Base-by-base conservation (phyloP, 2,888 invertebrate genomes). In the Galeruca laticollis region DNA sequence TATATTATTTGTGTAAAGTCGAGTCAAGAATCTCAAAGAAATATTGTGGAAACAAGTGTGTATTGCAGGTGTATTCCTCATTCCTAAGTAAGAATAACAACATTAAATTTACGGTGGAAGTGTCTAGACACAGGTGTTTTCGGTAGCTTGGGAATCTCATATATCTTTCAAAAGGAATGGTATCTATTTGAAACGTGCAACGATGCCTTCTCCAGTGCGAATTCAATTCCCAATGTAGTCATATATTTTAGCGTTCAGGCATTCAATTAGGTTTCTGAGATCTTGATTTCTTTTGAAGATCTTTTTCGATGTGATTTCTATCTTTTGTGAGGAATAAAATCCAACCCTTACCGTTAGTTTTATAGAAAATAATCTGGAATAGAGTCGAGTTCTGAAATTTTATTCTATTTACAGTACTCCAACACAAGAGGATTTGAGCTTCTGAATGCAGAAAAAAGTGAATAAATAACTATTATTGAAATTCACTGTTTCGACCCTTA, bases 211-310 rank as follows among this genome's bases (percentile, higher is more conserved):
- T 68, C 52, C 47, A 40, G 52, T 37, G 10, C 68, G 59, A 63
- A 68, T 37, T 68, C 57, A 51, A 68, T 62, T 68, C 61, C 68
- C 68, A 57, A 63, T 59, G 59, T 63, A 68, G 56, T 59, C 59
- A 63, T 68, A 68, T 63, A 63, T 68, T 68, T 49, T 51, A 21
- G 57, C 47, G 31, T 47, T 43, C 49, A 59, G 51, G 40, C 63
- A 63, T 68, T 68, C 68, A 63, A 63, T 68, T 68, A 56, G 51
- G 31, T 63, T 63, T 59, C 47, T 47, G 68, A 56, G 61, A 61
- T 56, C 61, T 63, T 59, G 68, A 68, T 68, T 61, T 31, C 37
- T 37, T 15, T 63, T 20, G 57, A 59, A 33, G 47, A 59, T 63
- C 33, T n/a, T 59, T 57, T 51, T 51, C 57, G 26, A 31, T 54